Conservation (phyloP, 1,140 invertebrate species). For the Paralvinella palmiformis region DNA sequence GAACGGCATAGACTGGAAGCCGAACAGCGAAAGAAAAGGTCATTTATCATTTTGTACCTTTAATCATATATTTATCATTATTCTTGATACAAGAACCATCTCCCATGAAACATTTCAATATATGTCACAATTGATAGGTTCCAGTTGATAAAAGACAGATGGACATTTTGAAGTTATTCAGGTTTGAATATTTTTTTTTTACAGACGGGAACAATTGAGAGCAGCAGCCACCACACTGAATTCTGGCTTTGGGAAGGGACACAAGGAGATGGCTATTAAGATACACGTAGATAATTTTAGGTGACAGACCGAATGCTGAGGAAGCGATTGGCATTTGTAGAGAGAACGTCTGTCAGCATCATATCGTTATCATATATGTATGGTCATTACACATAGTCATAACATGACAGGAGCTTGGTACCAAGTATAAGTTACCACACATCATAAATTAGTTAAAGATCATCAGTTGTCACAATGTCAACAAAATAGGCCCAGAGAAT, state of each 20-base stretch:
- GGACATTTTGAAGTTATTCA: neutral
- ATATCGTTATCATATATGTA: too few species aligned
- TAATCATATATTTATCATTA: neutral
- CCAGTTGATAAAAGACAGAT: neutral
- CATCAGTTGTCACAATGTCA: too few species aligned
- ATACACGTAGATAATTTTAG: slow-evolving; percentile 11
- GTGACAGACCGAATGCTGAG: too few species aligned
- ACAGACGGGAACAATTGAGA: neutral
- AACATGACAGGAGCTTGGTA: too few species aligned
- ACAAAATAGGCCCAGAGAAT: too few species aligned
- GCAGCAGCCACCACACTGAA: neutral
- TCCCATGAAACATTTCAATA: neutral
- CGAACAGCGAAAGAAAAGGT: slow-evolving; percentile 31
- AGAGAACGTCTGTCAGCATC: too few species aligned
- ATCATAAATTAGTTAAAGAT: too few species aligned
- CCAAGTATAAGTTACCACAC: too few species aligned
- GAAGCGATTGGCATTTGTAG: too few species aligned
- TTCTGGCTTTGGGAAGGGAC: neutral
- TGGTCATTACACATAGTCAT: too few species aligned
- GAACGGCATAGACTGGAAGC: slow-evolving; percentile 17
- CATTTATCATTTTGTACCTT: neutral
- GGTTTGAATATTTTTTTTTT: neutral
- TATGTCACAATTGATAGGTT: neutral
- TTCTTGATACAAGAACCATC: neutral
- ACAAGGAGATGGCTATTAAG: neutral